These are phyloP conservation scores for Carollia perspicillata DNA, from an alignment of 2,113 vertebrate genomes.

Conservation along the genomic window DNA sequence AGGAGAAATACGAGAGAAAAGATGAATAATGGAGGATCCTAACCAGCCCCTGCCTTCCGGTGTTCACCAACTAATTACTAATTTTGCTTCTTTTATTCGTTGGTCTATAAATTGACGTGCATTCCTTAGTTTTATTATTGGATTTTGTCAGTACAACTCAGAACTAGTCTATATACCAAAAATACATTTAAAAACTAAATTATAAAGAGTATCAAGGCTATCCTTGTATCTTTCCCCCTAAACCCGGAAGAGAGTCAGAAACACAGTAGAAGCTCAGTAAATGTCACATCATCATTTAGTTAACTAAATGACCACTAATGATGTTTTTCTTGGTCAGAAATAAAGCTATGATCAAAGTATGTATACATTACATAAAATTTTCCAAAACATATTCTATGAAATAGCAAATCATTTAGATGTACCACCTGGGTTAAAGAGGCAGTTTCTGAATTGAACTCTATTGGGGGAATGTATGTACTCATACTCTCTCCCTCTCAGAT, in stretches of 20 bases:
- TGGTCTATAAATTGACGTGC: not conserved
- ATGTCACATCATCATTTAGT: not conserved
- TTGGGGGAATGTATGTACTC: not conserved
- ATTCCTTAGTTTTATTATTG: not conserved
- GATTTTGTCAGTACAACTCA: not conserved
- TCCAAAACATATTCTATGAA: not conserved
- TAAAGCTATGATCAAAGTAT: not conserved
- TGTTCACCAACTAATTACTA: not conserved
- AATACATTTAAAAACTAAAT: not conserved
- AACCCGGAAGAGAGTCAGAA: not conserved
- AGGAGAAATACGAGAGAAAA: not conserved
- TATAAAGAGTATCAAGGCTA: not conserved
- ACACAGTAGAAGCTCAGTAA: not conserved
- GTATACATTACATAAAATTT: not conserved
- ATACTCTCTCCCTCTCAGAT: not conserved
- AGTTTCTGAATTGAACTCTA: not conserved
- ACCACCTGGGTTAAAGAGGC: not conserved
- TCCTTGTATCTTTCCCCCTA: not conserved
- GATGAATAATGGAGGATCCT: not conserved
- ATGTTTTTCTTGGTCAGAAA: not conserved
- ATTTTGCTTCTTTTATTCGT: not conserved
- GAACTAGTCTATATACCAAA: not conserved
- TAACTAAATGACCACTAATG: not conserved
- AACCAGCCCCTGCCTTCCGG: not conserved
- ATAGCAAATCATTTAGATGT: not conserved